Evolutionary conservation across 92 coral and sea anemone species (phyloP), one percentile per base, ranked within the genome.

Genomic region (Diadumene lineata): DNA sequence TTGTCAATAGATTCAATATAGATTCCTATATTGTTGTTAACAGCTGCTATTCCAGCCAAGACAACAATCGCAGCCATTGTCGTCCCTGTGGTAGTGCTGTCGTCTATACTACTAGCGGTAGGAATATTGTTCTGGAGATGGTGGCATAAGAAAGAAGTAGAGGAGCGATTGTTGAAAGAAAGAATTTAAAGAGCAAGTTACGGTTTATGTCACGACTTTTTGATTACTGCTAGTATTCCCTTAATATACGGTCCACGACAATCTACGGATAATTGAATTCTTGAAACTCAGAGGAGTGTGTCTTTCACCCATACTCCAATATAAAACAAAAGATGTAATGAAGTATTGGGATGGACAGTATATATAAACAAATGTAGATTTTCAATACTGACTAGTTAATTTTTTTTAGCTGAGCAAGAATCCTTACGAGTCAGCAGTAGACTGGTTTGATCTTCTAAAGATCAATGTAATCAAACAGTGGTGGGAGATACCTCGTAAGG

Each of bases 401-500:
- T 55, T 7, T 17, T 55, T 7, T 8, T 60, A 60, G 65, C 24
- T 60, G 28, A 72, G 18, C 1, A 48, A 72, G 24, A 50, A 72
- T 46, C 77, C 38, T 1, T 72, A 72, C 29, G 64, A 50, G 23
- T 50, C 34, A 10, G 50, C 2, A 7, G 32, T 17, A 16, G 60
- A 75, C 72, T 43, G 65, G 70, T 64, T 75, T 30, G 61, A 66
- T 10, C 43, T 64, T 23, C 61, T 75, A 11, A 68, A 60, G 11
- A 62, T 75, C 71, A 44, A 64, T 11, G 50, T 16, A 26, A 22
- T 64, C 10, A 50, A 31, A 34, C 46, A 53, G 10, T 81, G 86
- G 86, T 50, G 67, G 66, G 86, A 81, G 27, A 69, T 81, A 4
- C 76, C 86, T 19, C 80, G 86, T 38, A 81, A 67, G 16, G 57